A percentile compares a stretch with the other conserved stretches of the same genome.
Evolutionary conservation across 2,888 invertebrate genomes (phyloP).

Genomic region (Ernsta delagoae): DNA sequence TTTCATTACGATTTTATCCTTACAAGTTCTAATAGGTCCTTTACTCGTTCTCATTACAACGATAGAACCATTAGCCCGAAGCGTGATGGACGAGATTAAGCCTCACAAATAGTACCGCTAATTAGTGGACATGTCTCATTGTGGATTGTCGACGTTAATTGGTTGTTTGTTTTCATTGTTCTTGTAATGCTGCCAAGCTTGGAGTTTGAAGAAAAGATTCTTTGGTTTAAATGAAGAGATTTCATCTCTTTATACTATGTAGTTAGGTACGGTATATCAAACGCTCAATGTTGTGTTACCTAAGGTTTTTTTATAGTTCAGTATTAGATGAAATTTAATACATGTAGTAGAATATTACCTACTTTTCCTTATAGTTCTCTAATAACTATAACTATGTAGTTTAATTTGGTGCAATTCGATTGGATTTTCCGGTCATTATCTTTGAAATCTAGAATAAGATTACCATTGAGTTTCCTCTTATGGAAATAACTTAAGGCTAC

Average conservation of each 20-base stretch:
- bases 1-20: background rate
- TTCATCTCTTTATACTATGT: background rate
- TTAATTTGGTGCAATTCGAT: too few species aligned
- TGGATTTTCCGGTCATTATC: too few species aligned
- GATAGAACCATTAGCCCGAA: constrained; percentile 20
- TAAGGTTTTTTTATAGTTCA: too few species aligned
- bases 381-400: too few species aligned
- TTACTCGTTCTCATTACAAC: background rate
- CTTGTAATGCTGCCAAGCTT: constrained; percentile 16
- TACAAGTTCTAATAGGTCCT: background rate
- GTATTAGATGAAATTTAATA: too few species aligned
- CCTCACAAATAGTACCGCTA: constrained; percentile 26
- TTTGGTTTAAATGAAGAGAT: background rate
- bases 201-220: background rate
- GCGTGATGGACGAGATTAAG: constrained; percentile 25
- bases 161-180: constrained; percentile 18
- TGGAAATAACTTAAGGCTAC: too few species aligned
- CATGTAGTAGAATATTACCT: too few species aligned
- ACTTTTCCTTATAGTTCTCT: too few species aligned
- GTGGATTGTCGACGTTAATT: constrained; percentile 23
- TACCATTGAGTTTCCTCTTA: too few species aligned
- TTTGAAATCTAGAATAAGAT: too few species aligned
- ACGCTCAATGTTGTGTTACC: background rate
- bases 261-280: background rate
- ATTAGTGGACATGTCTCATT: constrained; percentile 17